phyloP scores from a whole-genome alignment of 2,797 vertebrate species.

The Microchirus variegatus region DNA sequence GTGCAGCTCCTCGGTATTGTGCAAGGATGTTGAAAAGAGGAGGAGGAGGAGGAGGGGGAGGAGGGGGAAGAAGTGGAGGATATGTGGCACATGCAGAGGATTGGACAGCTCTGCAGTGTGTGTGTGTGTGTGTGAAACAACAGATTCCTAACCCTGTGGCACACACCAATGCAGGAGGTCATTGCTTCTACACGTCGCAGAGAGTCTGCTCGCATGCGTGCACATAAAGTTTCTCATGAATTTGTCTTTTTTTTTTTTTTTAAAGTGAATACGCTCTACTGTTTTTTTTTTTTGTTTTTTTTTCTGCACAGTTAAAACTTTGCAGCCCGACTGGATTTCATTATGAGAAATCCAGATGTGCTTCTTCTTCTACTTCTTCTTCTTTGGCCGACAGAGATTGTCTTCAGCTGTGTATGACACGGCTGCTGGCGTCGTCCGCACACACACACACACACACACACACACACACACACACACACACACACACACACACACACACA shows the following conservation, averaged over 20 bases:
- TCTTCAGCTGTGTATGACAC: constrained; percentile 77
- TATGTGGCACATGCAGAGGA: constrained; percentile 47
- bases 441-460: too few relatives aligned
- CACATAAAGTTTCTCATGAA: constrained; percentile 17
- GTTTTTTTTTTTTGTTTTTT: constrained; percentile 48
- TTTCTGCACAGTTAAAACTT: constrained; percentile 52
- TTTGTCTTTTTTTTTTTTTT: constrained; percentile 27
- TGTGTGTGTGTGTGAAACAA: constrained; percentile 4
- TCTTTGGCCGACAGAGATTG: constrained; percentile 68
- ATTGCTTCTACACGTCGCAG: too few relatives aligned
- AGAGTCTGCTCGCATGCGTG: constrained; percentile 1
- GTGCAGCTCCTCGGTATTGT: constrained; percentile 73
- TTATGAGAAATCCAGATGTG: constrained; percentile 80
- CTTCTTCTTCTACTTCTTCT: too few relatives aligned
- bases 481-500: too few relatives aligned
- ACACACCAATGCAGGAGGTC: too few relatives aligned
- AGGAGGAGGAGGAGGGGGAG: too few relatives aligned
- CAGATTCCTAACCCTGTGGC: too few relatives aligned
- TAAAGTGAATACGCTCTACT: constrained; percentile 40
- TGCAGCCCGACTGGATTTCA: constrained; percentile 68
- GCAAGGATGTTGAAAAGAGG: constrained; percentile 74
- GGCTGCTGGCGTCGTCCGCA: constrained; percentile 70
- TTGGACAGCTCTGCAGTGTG: constrained; percentile 30
- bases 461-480: neutral
- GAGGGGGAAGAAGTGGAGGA: too few relatives aligned